phyloP scores from a whole-genome alignment of 2,113 vertebrate species.

The Mesembrinibis cayennensis region DNA sequence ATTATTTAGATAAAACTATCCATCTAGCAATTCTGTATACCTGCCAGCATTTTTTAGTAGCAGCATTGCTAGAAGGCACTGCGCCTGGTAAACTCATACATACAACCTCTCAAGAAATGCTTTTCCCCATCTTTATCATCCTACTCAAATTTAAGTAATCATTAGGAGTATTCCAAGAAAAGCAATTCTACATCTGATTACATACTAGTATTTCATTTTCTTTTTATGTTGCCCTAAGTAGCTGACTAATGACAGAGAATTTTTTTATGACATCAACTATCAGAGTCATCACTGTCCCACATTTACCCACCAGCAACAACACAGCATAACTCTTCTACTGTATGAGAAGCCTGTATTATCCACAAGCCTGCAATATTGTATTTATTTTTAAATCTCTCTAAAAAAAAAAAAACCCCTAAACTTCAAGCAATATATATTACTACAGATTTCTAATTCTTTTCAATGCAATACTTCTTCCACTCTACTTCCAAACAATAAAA shows the following conservation, averaged over 20 bases:
- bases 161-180: neutral
- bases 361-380: neutral
- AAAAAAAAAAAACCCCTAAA: neutral
- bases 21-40: neutral
- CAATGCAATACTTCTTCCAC: neutral
- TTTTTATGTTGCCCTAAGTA: neutral
- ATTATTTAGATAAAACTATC: neutral
- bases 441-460: neutral
- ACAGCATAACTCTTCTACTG: neutral
- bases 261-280: neutral
- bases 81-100: neutral
- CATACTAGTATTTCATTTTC: neutral
- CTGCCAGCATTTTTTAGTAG: neutral
- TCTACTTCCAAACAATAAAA: neutral
- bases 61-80: neutral
- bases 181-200: neutral
- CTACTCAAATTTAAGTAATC: neutral
- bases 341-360: neutral
- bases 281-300: neutral
- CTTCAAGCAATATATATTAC: neutral
- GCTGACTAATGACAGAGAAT: neutral
- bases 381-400: neutral
- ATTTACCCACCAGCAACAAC: neutral
- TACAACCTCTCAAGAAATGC: neutral
- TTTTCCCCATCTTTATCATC: neutral